phyloP scores from a whole-genome alignment of 2,113 vertebrate genomes.

The Thymallus thymallus region DNA sequence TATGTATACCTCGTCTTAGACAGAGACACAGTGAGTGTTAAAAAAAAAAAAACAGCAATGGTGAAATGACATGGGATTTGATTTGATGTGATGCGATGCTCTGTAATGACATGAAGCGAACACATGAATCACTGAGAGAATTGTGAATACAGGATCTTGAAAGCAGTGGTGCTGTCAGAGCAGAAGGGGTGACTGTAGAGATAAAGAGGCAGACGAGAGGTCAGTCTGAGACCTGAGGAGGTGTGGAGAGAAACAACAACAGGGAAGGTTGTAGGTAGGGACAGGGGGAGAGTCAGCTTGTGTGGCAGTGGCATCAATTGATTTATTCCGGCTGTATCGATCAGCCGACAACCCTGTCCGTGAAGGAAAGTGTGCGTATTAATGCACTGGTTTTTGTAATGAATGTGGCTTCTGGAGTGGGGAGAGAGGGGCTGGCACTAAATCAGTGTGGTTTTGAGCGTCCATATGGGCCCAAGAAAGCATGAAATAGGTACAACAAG shows the following conservation, averaged over 20 bases:
- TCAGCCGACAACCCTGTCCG: slow-evolving; percentile 66
- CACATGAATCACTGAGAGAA: slow-evolving; percentile 56
- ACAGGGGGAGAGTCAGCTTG: slow-evolving; percentile 13
- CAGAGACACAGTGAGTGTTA: neutral
- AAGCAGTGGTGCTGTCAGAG: slow-evolving; percentile 50
- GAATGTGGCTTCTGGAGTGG: slow-evolving; percentile 49
- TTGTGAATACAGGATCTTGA: slow-evolving; percentile 49
- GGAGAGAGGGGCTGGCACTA: slow-evolving; percentile 29
- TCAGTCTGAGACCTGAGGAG: slow-evolving; percentile 1
- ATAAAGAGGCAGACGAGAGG: slow-evolving; percentile 48
- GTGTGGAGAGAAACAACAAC: slow-evolving; percentile 3
- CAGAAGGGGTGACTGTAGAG: slow-evolving; percentile 51
- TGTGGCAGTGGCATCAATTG: slow-evolving; percentile 57
- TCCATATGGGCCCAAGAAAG: slow-evolving; percentile 16
- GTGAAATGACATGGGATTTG: slow-evolving; percentile 15
- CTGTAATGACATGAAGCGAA: slow-evolving; percentile 26
- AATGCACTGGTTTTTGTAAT: slow-evolving; percentile 58
- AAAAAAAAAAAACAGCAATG: slow-evolving; percentile 8
- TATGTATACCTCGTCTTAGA: neutral
- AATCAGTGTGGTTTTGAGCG: slow-evolving; percentile 42
- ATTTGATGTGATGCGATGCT: slow-evolving; percentile 30
- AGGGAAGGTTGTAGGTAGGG: slow-evolving; percentile 32
- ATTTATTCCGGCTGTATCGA: slow-evolving; percentile 75
- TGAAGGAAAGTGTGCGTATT: slow-evolving; percentile 62
- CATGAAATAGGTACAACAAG: neutral